Conservation (phyloP, 2,797 vertebrate genomes). For the Benthosema pterotum region DNA sequence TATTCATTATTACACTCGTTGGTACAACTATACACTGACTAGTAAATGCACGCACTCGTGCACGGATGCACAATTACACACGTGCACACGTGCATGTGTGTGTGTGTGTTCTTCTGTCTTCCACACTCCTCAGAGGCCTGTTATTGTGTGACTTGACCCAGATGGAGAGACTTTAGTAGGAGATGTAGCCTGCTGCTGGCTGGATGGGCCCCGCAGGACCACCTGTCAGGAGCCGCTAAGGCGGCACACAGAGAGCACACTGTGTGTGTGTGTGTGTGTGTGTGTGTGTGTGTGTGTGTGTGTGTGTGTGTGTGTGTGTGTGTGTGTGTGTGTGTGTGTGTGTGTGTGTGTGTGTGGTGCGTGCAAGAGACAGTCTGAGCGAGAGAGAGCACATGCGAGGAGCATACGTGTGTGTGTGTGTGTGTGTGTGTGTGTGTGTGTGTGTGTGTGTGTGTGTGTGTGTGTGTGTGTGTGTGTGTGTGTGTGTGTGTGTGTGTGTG, state of each 20-base stretch:
- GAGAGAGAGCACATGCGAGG: too few relatives aligned
- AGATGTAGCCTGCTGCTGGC: slow-evolving; percentile 62
- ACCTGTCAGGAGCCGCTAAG: slow-evolving; percentile 65
- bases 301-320: slow-evolving; percentile 27
- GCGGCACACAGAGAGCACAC: slow-evolving; percentile 32
- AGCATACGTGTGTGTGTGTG: too few relatives aligned
- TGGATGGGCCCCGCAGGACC: slow-evolving; percentile 64
- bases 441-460: slow-evolving; percentile 23
- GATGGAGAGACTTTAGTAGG: slow-evolving; percentile 65
- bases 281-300: slow-evolving; percentile 1
- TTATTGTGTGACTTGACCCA: slow-evolving; percentile 66
- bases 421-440: too few relatives aligned
- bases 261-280: background rate
- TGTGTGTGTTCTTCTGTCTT: slow-evolving; percentile 13
- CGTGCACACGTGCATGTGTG: background rate
- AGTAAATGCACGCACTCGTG: slow-evolving; percentile 5
- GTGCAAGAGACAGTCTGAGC: background rate
- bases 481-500: slow-evolving; percentile 1
- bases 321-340: slow-evolving; percentile 14
- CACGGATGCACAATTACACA: slow-evolving; percentile 3
- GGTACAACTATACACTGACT: slow-evolving; percentile 25
- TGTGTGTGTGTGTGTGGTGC: slow-evolving; percentile 29
- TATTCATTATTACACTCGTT: slow-evolving; percentile 10
- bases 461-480: slow-evolving; percentile 19
- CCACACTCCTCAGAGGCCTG: slow-evolving; percentile 49